Evolutionary conservation across 2,113 vertebrate genomes (phyloP), one percentile per base, ranked within the genome.

Genomic region (Ictalurus furcatus): DNA sequence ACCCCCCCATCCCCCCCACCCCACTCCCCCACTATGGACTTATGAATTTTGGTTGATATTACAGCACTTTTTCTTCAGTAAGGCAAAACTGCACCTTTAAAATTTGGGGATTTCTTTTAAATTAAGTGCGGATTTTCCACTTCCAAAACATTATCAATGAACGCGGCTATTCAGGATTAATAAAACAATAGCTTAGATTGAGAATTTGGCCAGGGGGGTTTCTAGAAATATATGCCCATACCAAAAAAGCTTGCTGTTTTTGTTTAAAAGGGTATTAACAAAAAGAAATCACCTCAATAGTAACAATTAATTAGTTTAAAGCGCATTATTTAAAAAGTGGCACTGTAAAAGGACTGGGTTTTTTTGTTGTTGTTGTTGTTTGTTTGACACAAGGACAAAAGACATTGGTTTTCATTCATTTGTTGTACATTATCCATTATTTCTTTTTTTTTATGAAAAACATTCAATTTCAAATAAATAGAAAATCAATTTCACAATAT

Each of bases 401-500:
- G 86, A 91, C 63, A 86, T 86, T 86, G 87, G 76, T 76, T 40
- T 80, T 85, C 44, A 63, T 90, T 78, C 2, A 63, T 73, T 63
- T 73, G 85, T 88, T 84, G 37, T 85, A 87, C 19, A 34, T 65
- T 85, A 21, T 61, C 74, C 17, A 85, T 84, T 34, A 84, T 48
- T 90, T 88, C 59, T 87, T 71, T 63, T 78, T 73, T 91, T 87
- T 90, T 63, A 84, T 85, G 85, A 85, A 89, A 85, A 71, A 90
- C 87, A 90, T 90, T 89, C 74, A 88, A 88, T 84, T 90, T 89
- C 6, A 89, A 90, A 90, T 92, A 92, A 90, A 92, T 89, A 90
- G 84, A 88, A 88, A 90, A 89, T 91, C 59, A 0, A 54, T 89
- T 88, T 84, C 78, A 90, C 85, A 85, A 89, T 92, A 87, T 92